Evolutionary conservation across 2,888 invertebrate genomes (phyloP), one percentile per base, ranked within the genome.

Genomic region (Odontothrips loti): DNA sequence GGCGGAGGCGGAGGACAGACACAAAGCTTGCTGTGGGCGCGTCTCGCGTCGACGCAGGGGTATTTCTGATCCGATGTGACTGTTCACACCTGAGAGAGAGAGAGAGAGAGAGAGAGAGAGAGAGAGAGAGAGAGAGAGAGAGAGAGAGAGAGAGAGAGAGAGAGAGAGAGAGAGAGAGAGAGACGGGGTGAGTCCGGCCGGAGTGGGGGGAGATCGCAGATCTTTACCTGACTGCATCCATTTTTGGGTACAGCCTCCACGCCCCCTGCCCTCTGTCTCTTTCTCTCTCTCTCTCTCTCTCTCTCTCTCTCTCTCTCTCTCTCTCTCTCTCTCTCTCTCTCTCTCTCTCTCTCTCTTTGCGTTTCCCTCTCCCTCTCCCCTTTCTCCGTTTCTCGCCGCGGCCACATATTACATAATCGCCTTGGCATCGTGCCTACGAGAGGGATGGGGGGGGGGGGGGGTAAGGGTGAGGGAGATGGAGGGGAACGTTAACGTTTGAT

Each of bases 141-240:
- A 43, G 34, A 43, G 51, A 10, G 51, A 48, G 48, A 48, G 48
- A 48, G 48, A 48, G 48, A 48, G 48, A 83, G 83, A 84, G 84
- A 85, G 85, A 85, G 83, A 85, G 82, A 83, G 85, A 82, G 78
- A 81, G 82, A 47, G 80, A 63, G 75, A 80, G 58, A 80, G 75
- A 51, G 82, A 68, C 82, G 58, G 82, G 81, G 82, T 81, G 81
- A 82, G 79, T 48, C 82, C 80, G 75, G 34, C 34, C 3, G 34
- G 2, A 6, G 34, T 43, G 34, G 34, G 34, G 34, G 34, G 6
- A 43, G 34, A 43, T 84, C 86, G 87, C 87, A 85, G 86, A 89
- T 89, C 89, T 89, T 89, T 89, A 89, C 87, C 83, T 87, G 86
- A 88, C 86, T 88, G 87, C 83, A 86, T 85, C 84, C 88, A 88